Conservation (phyloP, 1,140 invertebrate genomes). For the Oreohelix idahoensis region DNA sequence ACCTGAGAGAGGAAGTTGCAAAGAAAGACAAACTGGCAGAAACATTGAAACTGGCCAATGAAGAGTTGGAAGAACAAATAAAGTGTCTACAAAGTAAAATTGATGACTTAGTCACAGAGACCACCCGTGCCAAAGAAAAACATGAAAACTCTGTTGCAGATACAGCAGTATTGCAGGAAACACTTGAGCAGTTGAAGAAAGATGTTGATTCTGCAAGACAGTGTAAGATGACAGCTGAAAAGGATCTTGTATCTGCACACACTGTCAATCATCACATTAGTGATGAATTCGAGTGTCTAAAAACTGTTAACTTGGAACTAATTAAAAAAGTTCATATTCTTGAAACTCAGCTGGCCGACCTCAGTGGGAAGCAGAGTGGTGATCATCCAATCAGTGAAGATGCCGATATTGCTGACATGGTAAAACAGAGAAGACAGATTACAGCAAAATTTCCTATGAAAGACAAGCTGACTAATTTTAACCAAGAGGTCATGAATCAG, state of each 20-base stretch:
- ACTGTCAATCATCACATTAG: not conserved
- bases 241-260: not conserved
- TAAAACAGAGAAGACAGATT: not conserved
- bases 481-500: not conserved
- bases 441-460: not conserved
- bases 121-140: not conserved
- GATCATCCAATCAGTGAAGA: not conserved
- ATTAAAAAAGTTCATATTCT: no score
- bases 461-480: not conserved
- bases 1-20: conserved; percentile 8
- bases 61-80: conserved; percentile 17
- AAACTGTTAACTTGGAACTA: not conserved
- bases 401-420: not conserved
- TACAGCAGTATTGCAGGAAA: not conserved
- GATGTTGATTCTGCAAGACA: not conserved
- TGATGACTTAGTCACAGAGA: not conserved
- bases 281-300: not conserved
- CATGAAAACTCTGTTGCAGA: not conserved
- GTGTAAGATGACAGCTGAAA: not conserved
- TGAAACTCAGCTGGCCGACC: no score
- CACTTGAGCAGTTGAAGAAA: not conserved
- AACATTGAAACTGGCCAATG: not conserved
- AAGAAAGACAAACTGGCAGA: not conserved
- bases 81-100: conserved; percentile 2
- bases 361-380: no score